Conservation (phyloP, 2,113 vertebrate genomes). For the Phoxinus phoxinus region DNA sequence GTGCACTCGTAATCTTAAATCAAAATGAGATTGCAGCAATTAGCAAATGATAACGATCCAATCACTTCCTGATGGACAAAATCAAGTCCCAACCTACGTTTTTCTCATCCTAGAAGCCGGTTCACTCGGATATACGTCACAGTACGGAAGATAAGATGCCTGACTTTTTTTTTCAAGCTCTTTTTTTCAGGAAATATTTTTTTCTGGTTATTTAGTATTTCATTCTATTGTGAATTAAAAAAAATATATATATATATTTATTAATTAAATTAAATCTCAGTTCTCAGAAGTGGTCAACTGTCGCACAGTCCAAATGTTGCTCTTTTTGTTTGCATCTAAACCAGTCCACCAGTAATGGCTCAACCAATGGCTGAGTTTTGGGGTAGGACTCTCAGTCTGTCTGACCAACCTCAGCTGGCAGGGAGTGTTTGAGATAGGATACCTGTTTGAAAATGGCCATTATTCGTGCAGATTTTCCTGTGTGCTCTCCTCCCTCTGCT, state of each 20-base stretch:
- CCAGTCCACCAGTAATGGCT: not conserved
- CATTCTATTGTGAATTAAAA: no score
- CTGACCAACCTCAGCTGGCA: not conserved
- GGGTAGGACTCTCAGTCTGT: not conserved
- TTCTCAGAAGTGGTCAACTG: not conserved
- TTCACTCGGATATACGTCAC: not conserved
- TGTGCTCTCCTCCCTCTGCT: slow-evolving; percentile 4
- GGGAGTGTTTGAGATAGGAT: not conserved
- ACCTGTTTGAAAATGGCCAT: slow-evolving; percentile 1
- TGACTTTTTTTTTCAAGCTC: no score
- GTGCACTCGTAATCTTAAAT: no score
- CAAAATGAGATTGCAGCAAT: no score
- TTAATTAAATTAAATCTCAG: not conserved
- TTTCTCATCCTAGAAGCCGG: not conserved
- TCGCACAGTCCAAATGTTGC: not conserved
- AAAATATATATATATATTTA: no score
- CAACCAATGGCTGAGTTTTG: not conserved
- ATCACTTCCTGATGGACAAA: not conserved
- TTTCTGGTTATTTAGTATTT: not conserved
- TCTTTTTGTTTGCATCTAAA: not conserved
- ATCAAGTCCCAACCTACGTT: not conserved
- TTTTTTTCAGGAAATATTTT: not conserved
- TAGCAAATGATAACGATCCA: not conserved
- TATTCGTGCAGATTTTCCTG: not conserved
- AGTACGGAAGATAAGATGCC: no score